phyloP scores from a whole-genome alignment of 1,140 invertebrate species.

The Aricia agestis region DNA sequence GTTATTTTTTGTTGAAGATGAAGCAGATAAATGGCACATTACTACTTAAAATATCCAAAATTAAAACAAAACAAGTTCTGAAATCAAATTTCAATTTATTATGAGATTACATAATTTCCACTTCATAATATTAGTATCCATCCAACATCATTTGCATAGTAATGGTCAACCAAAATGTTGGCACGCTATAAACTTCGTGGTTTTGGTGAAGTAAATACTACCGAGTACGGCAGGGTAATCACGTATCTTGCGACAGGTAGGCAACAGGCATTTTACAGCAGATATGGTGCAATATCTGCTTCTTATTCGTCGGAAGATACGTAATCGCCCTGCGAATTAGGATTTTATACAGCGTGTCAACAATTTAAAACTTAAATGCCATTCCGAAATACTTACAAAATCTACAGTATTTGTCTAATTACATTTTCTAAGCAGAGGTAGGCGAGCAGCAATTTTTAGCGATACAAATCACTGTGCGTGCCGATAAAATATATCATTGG shows the following conservation, averaged over 20 bases:
- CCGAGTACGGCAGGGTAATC: no score
- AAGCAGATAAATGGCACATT: no score
- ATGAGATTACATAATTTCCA: slow-evolving; percentile 53
- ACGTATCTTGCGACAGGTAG: no score
- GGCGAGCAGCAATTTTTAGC: background rate
- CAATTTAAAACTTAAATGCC: slow-evolving; percentile 21
- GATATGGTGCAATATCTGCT: no score
- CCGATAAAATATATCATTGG: background rate
- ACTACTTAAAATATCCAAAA: background rate
- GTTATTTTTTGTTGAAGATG: no score
- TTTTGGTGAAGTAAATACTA: background rate
- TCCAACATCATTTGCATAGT: slow-evolving; percentile 22
- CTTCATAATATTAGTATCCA: slow-evolving; percentile 35
- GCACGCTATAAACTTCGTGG: background rate
- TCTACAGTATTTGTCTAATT: slow-evolving; percentile 32
- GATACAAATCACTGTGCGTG: background rate
- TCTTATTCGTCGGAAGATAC: no score
- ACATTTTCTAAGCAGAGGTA: slow-evolving; percentile 16
- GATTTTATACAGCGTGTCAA: background rate
- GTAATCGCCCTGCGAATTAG: background rate
- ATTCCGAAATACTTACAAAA: slow-evolving; percentile 38
- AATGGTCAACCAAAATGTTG: background rate
- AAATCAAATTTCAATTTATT: slow-evolving; percentile 57
- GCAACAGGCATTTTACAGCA: no score
- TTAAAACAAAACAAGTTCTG: slow-evolving; percentile 35